Base-by-base conservation (phyloP, 2,797 vertebrate genomes). In the Notolepis coatsorum region DNA sequence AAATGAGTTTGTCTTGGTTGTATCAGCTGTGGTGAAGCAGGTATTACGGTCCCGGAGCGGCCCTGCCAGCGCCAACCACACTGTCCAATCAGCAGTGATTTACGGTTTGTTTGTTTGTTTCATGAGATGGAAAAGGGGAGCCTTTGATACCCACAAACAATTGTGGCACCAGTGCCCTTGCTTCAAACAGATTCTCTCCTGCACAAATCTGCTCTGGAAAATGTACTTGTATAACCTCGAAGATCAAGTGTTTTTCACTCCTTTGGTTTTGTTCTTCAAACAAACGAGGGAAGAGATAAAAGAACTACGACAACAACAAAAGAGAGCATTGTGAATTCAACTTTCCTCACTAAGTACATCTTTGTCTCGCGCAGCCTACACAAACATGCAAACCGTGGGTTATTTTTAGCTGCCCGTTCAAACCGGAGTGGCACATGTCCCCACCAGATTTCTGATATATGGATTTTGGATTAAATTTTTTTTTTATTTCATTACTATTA, bases 71-170 rank as follows among this genome's bases (percentile, higher is more conserved):
- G 18, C 24, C 9, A 8, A 68, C 68, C 66, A 45, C 63, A 50
- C 57, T 58, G 61, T 82, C 84, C 79, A 82, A 71, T 80, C 85
- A 78, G 66, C 33, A 9, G 62, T 86, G 88, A 91, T 91, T 89
- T 88, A 91, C 86, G 79, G 84, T 85, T 87, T 88, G 89, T 89
- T 87, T 88, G 89, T 89, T 90, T 87, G 81, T 80, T 82, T 70
- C 71, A 62, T 69, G 65, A 82, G 68, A 86, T 71, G 73, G 72
- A 80, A 66, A 81, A 76, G 63, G 47, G 51, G 53, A 77, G 75
- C 77, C 69, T 86, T 81, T 80, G 80, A 81, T 86, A 77, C 79
- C 57, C 61, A 65, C 61, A 78, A 83, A 88, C 77, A 74, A 85
- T 75, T 61, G 80, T 71, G 75, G 79, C 23, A 38, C 80, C 25